These are phyloP conservation scores for Lytechinus pictus DNA, from an alignment of 35 echinoderm and acorn worm genomes.

Conservation along the genomic window DNA sequence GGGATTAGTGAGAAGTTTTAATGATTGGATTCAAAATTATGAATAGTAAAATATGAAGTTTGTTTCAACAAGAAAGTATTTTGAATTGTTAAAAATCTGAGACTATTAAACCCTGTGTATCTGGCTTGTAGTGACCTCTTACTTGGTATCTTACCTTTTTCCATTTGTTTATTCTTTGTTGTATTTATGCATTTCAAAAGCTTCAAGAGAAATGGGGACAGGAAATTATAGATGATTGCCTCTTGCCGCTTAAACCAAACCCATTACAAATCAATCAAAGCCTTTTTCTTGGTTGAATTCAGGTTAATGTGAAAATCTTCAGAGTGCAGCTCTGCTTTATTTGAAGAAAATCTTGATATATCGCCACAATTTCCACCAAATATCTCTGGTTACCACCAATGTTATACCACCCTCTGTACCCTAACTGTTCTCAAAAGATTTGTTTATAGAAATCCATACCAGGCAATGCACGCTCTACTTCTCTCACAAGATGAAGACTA, in stretches of 20 bases:
- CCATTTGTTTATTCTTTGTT: background rate
- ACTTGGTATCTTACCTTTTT: background rate
- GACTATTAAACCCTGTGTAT: background rate
- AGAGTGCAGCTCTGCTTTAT: background rate
- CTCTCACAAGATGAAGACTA: background rate
- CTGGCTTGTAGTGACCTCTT: background rate
- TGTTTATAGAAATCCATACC: background rate
- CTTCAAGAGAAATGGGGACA: background rate
- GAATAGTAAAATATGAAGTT: background rate
- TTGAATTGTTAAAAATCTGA: background rate
- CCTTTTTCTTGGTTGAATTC: background rate
- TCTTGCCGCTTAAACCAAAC: background rate
- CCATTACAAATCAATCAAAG: background rate
- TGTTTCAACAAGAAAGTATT: background rate
- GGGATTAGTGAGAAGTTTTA: too few relatives aligned
- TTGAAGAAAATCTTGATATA: background rate
- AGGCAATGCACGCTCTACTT: slow-evolving; percentile 1
- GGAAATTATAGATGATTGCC: background rate
- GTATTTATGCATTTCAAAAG: background rate
- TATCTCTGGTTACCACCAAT: background rate
- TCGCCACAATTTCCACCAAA: background rate
- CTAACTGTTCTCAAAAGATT: background rate
- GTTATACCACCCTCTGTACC: background rate
- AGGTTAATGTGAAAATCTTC: background rate
- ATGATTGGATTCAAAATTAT: too few relatives aligned